These are phyloP conservation scores for Rhynchonycteris naso DNA, from an alignment of 2,797 vertebrate genomes.

Conservation along the genomic window DNA sequence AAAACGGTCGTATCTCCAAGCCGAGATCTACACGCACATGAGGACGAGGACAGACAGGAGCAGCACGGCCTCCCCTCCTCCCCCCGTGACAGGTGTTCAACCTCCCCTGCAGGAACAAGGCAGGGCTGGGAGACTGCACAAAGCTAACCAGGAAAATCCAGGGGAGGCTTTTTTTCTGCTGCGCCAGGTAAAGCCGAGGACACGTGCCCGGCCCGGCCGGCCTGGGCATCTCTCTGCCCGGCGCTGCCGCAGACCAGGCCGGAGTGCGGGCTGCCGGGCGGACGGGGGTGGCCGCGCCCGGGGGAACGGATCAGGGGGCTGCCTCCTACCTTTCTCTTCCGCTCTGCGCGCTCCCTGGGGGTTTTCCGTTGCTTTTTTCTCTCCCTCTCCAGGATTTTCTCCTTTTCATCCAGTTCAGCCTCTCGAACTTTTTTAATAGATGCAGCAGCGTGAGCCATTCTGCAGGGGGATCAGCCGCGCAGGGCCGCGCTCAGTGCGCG, in stretches of 20 bases:
- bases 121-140: neutral
- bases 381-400: constrained; percentile 91
- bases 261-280: neutral
- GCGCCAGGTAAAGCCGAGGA: neutral
- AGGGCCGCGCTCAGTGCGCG: neutral
- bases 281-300: neutral
- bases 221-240: no score
- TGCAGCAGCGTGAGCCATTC: constrained; percentile 97
- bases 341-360: constrained; percentile 94
- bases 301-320: neutral
- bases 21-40: neutral
- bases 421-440: constrained; percentile 98
- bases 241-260: no score
- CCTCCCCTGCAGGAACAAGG: neutral
- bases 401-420: constrained; percentile 92
- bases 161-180: neutral
- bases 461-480: constrained; percentile 62
- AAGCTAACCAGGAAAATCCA: neutral
- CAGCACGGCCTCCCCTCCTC: neutral
- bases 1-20: neutral
- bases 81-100: constrained; percentile 8
- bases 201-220: no score
- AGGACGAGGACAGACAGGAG: neutral
- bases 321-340: constrained; percentile 96
- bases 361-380: constrained; percentile 91